phyloP scores from a whole-genome alignment of 2,888 invertebrate species.

The Cheilosia vulpina region DNA sequence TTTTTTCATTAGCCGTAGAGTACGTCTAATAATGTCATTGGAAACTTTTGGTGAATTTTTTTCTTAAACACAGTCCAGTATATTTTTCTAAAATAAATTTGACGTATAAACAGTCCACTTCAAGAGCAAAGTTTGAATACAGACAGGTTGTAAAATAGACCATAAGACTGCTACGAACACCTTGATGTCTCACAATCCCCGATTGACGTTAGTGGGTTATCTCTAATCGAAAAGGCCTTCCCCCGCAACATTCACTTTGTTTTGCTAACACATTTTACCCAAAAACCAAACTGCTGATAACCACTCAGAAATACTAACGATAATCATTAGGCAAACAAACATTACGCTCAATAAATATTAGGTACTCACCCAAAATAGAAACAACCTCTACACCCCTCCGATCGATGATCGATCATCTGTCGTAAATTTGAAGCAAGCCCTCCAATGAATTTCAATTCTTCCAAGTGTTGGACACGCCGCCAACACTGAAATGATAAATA shows the following conservation, averaged over 20 bases:
- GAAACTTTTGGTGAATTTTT: too few species aligned
- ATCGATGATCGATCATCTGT: slow-evolving; percentile 48
- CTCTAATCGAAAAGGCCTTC: slow-evolving; percentile 14
- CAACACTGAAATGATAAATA: slow-evolving; percentile 6
- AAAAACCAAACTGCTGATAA: slow-evolving; percentile 5
- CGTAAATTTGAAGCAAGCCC: slow-evolving; percentile 42
- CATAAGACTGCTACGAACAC: neutral
- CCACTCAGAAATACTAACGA: neutral
- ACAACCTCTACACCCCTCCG: slow-evolving; percentile 19
- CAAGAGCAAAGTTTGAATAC: neutral
- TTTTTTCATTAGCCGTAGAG: too few species aligned
- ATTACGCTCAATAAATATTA: slow-evolving; percentile 2
- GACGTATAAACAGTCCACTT: neutral
- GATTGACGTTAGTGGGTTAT: slow-evolving; percentile 15
- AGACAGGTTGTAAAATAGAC: neutral
- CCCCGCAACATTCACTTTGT: neutral
- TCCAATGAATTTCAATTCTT: slow-evolving; percentile 46
- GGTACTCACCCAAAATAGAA: slow-evolving; percentile 11
- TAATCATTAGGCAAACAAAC: slow-evolving; percentile 7
- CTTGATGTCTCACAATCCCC: slow-evolving; percentile 10
- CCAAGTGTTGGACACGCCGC: neutral
- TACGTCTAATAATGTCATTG: too few species aligned
- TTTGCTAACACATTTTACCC: neutral
- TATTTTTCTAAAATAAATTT: neutral
- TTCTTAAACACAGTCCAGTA: too few species aligned